Conservation (phyloP, 2,888 invertebrate species). For the Lepidonotus clava region DNA sequence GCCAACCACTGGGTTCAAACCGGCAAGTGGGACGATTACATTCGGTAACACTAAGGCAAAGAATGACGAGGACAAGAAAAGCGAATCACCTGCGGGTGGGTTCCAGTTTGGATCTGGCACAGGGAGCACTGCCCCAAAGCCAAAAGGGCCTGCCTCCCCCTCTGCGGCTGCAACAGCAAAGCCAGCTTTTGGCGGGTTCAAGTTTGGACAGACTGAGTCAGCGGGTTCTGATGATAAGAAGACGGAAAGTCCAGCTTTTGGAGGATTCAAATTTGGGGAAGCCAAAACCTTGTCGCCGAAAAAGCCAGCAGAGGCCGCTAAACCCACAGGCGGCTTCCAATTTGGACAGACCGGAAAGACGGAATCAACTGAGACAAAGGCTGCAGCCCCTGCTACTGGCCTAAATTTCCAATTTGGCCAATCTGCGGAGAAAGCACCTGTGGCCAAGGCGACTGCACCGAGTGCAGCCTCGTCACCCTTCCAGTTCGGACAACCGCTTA, state of each 20-base stretch:
- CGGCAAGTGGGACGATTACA: not conserved
- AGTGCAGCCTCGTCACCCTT: not conserved
- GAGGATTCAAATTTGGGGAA: constrained; percentile 40
- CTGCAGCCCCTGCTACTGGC: not conserved
- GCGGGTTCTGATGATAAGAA: not conserved
- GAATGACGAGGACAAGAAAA: not conserved
- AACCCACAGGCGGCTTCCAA: not conserved
- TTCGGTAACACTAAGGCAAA: not conserved
- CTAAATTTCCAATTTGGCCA: not conserved
- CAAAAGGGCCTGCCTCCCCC: not conserved
- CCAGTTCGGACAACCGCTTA: constrained; percentile 9
- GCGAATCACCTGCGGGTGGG: not conserved
- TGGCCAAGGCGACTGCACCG: not conserved
- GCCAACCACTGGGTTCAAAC: not conserved
- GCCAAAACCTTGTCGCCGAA: not conserved
- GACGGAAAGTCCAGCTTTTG: not conserved
- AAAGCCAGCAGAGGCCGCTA: not conserved
- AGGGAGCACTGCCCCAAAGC: not conserved
- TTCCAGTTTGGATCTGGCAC: not conserved
- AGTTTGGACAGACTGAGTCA: not conserved
- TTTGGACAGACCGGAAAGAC: constrained; percentile 20
- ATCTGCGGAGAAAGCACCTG: not conserved
- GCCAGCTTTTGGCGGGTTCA: constrained; percentile 32
- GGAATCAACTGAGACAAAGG: not conserved
- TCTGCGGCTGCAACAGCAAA: too few relatives aligned